These are phyloP conservation scores for Isichthys henryi DNA, from an alignment of 2,113 vertebrate species.

Conservation along the genomic window DNA sequence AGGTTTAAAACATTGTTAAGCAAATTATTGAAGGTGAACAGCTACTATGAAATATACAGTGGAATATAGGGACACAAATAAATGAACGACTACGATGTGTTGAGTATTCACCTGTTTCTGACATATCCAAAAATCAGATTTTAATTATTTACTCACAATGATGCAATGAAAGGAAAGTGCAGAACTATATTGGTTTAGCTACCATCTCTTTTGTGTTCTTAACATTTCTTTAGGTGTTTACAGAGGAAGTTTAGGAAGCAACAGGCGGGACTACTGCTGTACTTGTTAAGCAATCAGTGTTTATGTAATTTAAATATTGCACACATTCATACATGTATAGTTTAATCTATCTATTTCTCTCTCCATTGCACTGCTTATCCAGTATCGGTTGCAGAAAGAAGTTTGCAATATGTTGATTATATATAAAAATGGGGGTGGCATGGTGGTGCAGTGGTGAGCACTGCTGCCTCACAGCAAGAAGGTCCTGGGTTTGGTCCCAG, in stretches of 20 bases:
- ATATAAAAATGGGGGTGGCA: too few species aligned
- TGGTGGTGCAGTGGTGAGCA: too few species aligned
- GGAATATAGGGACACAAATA: background rate
- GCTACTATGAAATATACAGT: background rate
- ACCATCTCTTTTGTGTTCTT: background rate
- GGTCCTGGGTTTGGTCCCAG: too few species aligned
- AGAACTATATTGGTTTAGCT: background rate
- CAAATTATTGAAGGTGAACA: background rate
- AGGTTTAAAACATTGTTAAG: background rate
- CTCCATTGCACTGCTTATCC: background rate
- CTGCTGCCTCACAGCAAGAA: too few species aligned
- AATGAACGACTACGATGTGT: background rate
- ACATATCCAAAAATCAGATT: background rate
- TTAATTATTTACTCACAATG: background rate
- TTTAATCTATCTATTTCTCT: background rate
- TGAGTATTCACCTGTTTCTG: background rate
- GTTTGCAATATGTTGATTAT: background rate
- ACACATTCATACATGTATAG: background rate
- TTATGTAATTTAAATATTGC: background rate
- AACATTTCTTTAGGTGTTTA: background rate
- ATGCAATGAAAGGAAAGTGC: background rate
- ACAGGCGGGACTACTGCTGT: background rate
- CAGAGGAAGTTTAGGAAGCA: background rate
- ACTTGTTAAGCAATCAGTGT: background rate
- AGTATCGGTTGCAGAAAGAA: background rate